Evolutionary conservation across 2,888 invertebrate genomes (phyloP).

Genomic region (Chrysolina americana): DNA sequence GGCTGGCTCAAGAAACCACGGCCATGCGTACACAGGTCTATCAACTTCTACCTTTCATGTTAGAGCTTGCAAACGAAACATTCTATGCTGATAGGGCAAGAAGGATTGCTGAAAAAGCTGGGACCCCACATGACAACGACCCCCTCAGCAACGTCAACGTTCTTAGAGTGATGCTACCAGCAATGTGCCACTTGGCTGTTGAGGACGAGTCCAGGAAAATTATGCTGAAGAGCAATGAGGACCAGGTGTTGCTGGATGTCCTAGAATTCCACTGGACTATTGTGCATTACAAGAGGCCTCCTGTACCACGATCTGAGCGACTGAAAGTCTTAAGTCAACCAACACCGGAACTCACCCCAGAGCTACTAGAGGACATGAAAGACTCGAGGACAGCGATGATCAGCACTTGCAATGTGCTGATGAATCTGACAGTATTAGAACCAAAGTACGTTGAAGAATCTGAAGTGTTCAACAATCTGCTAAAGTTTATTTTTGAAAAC

Average conservation of each 20-base stretch:
- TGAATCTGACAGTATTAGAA: conserved; percentile 93
- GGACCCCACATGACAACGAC: conserved; percentile 68
- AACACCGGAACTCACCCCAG: conserved; percentile 81
- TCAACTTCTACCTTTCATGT: conserved; percentile 85
- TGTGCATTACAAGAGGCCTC: conserved; percentile 87
- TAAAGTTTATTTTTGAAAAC: conserved; percentile 89
- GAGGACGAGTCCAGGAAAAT: conserved; percentile 90
- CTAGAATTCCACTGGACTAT: conserved; percentile 89
- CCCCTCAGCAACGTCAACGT: conserved; percentile 75
- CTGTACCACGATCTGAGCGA: conserved; percentile 85
- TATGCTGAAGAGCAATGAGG: conserved; percentile 83
- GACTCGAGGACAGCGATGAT: conserved; percentile 89
- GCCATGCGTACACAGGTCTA: conserved; percentile 89
- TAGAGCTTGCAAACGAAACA: conserved; percentile 85
- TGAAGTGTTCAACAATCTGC: conserved; percentile 81
- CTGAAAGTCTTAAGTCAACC: conserved; percentile 83
- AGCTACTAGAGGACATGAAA: conserved; percentile 85
- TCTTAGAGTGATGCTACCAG: conserved; percentile 87
- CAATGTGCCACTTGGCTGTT: conserved; percentile 91
- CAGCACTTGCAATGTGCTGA: conserved; percentile 91
- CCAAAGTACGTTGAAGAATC: conserved; percentile 87
- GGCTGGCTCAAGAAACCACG: conserved; percentile 92
- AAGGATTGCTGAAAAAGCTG: conserved; percentile 78
- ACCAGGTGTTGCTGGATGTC: conserved; percentile 85
- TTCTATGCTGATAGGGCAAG: conserved; percentile 82